A percentile compares a stretch with the other conserved stretches of the same genome.
Evolutionary conservation across 2,113 vertebrate genomes (phyloP).

Genomic region (Myotis davidii): DNA sequence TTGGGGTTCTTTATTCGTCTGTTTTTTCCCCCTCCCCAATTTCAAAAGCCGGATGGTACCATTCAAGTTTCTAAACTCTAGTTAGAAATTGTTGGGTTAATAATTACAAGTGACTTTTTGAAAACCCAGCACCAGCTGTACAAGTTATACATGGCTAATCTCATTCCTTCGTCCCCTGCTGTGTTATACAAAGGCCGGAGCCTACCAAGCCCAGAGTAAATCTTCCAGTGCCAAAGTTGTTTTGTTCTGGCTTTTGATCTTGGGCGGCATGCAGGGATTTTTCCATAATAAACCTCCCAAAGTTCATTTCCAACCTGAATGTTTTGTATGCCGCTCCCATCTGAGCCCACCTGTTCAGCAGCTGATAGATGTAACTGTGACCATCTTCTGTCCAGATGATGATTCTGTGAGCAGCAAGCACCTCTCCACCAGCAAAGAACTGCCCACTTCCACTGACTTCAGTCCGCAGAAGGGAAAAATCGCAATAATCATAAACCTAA

Average conservation of each 20-base stretch:
- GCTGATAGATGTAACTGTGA: constrained; percentile 90
- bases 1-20: constrained; percentile 23
- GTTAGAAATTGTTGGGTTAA: constrained; percentile 82
- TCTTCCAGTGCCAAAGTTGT: constrained; percentile 85
- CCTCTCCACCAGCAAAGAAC: constrained; percentile 87
- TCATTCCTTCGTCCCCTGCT: constrained; percentile 86
- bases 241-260: constrained; percentile 91
- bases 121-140: constrained; percentile 88
- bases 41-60: constrained; percentile 71
- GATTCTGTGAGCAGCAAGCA: constrained; percentile 86
- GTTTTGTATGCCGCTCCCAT: constrained; percentile 82
- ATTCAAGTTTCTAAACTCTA: constrained; percentile 74
- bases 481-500: constrained; percentile 90
- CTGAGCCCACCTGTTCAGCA: constrained; percentile 91
- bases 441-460: constrained; percentile 80
- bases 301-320: constrained; percentile 89
- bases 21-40: not conserved
- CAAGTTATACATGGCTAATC: constrained; percentile 89
- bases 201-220: constrained; percentile 85
- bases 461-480: constrained; percentile 87
- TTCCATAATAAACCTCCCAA: constrained; percentile 86
- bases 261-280: constrained; percentile 85
- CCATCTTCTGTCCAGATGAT: constrained; percentile 89
- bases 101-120: constrained; percentile 85
- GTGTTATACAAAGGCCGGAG: constrained; percentile 85